Conservation (phyloP, 2,888 invertebrate species). For the Amiota mariae region DNA sequence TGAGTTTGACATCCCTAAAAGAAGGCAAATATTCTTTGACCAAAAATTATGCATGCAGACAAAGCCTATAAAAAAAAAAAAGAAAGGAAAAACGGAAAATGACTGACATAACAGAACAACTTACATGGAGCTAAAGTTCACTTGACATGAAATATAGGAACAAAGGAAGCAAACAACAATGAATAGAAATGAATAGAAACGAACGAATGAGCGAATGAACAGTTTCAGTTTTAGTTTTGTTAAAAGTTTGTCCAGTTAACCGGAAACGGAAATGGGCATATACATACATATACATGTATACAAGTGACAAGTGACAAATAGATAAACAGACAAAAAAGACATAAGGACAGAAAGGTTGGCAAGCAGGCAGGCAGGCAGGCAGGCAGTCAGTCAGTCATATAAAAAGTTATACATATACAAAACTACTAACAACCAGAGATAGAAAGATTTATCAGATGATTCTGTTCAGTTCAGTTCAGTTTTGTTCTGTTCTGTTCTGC, state of each 20-base stretch:
- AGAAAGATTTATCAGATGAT: not conserved
- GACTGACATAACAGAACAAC: too few species aligned
- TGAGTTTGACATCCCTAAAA: too few species aligned
- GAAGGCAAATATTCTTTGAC: too few species aligned
- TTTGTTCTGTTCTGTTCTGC: too few species aligned
- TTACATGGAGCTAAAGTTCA: too few species aligned
- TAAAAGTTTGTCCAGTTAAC: constrained; percentile 13
- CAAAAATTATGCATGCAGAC: too few species aligned
- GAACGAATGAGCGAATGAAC: constrained; percentile 1
- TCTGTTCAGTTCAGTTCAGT: not conserved
- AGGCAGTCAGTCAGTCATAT: too few species aligned
- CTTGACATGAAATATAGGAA: too few species aligned
- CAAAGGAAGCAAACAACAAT: not conserved
- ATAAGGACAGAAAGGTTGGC: not conserved
- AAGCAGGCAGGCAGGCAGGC: too few species aligned
- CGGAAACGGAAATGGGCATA: constrained; percentile 12
- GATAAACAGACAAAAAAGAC: not conserved
- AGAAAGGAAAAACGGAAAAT: too few species aligned
- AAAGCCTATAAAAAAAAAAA: too few species aligned
- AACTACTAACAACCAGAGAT: not conserved
- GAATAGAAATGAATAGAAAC: not conserved
- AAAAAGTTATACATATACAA: not conserved
- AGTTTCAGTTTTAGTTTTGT: not conserved
- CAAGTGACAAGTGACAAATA: not conserved
- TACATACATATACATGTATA: not conserved